Evolutionary conservation across 2,113 vertebrate species (phyloP).

Genomic region (Pseudopodoces humilis): DNA sequence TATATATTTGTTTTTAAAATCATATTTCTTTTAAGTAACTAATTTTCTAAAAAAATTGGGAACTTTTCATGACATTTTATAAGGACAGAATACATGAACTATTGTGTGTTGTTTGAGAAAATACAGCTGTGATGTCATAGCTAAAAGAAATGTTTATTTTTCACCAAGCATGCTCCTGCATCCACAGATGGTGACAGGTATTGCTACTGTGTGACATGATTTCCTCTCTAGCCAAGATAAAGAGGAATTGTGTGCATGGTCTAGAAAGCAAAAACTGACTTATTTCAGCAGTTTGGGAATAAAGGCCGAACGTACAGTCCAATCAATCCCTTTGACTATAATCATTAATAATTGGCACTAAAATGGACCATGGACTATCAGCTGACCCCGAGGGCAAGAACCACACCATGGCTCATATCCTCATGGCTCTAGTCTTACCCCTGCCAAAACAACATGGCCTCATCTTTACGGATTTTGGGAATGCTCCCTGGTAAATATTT

Average conservation of each 20-base stretch:
- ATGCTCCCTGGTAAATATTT: not conserved
- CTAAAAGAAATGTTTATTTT: not conserved
- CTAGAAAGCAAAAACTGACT: not conserved
- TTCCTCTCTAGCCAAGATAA: not conserved
- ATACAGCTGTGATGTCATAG: not conserved
- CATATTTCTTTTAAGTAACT: not conserved
- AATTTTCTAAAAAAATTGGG: not conserved
- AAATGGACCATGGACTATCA: not conserved
- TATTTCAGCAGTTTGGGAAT: not conserved
- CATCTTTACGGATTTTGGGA: not conserved
- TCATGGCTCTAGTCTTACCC: not conserved
- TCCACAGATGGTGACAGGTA: rapidly evolving
- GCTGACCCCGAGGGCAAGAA: not conserved
- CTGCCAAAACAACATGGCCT: not conserved
- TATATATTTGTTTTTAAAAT: not conserved
- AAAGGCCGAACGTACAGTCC: not conserved
- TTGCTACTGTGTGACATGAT: not conserved
- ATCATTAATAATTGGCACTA: not conserved
- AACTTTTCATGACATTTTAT: not conserved
- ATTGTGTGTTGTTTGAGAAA: not conserved
- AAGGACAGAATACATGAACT: not conserved
- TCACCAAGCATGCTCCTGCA: rapidly evolving
- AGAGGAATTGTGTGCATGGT: not conserved
- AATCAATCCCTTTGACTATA: not conserved
- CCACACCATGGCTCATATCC: not conserved